Evolutionary conservation across 2,113 vertebrate genomes (phyloP).

Genomic region (Clarias magur): DNA sequence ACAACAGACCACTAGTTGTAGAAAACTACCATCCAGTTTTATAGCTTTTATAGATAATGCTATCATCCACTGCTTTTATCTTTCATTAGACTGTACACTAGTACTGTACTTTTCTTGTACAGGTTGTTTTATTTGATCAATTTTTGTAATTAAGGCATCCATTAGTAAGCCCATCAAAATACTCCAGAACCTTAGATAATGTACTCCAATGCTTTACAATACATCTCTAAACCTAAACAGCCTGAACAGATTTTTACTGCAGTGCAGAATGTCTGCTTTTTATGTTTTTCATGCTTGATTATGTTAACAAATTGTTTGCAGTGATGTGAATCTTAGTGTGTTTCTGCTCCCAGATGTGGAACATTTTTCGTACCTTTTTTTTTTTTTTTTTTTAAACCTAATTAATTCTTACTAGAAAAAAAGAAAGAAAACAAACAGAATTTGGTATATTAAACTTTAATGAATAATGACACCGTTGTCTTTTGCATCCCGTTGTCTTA

Average conservation of each 20-base stretch:
- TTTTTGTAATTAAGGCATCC: slow-evolving; percentile 2
- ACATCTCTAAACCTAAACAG: neutral
- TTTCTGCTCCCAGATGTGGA: neutral
- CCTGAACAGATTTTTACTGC: neutral
- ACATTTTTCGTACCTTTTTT: too few relatives aligned
- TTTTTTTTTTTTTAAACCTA: too few relatives aligned
- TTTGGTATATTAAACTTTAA: neutral
- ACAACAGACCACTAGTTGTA: neutral
- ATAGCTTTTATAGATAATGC: neutral
- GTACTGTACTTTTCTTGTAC: neutral
- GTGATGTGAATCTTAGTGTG: neutral
- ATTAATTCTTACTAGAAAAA: neutral
- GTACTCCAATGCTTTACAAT: neutral
- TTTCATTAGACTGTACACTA: neutral
- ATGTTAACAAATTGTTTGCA: neutral
- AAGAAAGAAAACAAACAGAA: neutral
- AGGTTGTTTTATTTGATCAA: neutral
- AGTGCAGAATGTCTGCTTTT: neutral
- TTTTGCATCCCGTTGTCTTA: neutral
- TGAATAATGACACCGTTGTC: neutral
- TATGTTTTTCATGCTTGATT: neutral
- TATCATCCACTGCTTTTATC: neutral
- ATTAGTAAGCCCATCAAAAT: neutral
- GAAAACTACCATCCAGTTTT: neutral
- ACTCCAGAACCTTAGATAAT: neutral